These are phyloP conservation scores for Drosophila albomicans DNA, from an alignment of 1,140 invertebrate genomes.

Conservation along the genomic window DNA sequence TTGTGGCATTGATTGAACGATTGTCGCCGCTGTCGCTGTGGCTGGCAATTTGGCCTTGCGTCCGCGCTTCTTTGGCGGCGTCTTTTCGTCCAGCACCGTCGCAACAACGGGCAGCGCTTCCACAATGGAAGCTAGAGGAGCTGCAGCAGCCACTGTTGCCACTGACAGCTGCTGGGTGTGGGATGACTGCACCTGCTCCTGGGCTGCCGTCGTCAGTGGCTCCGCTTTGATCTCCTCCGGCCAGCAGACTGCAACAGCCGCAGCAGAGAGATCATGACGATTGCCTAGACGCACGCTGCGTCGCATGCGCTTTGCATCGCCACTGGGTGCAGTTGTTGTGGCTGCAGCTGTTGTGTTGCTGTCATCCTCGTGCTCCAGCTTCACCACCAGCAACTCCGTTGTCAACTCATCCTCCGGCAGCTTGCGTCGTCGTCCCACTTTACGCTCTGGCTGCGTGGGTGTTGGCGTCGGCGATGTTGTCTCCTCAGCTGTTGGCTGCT, in stretches of 20 bases:
- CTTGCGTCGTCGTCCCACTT: conserved; percentile 69
- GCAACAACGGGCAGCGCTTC: neutral
- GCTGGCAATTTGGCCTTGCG: conserved; percentile 72
- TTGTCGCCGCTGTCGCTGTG: neutral
- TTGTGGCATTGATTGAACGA: neutral
- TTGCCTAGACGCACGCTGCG: conserved; percentile 78
- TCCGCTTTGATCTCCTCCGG: conserved; percentile 61
- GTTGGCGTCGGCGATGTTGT: neutral
- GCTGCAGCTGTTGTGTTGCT: conserved; percentile 12
- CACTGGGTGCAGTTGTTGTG: neutral
- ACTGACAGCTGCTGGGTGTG: no score
- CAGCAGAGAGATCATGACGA: conserved; percentile 49
- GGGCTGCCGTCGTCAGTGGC: conserved; percentile 4
- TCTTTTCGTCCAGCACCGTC: conserved; percentile 66
- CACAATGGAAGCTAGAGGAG: neutral
- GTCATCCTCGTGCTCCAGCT: conserved; percentile 60
- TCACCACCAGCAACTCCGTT: conserved; percentile 43
- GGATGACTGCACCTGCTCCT: neutral
- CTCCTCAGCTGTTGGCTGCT: conserved; percentile 34
- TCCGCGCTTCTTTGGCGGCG: conserved; percentile 80
- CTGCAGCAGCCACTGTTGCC: no score
- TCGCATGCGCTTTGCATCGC: conserved; percentile 61
- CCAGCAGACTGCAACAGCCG: conserved; percentile 2
- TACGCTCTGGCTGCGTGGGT: conserved; percentile 39
- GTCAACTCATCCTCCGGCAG: conserved; percentile 53